These are phyloP conservation scores for Aproaerema taeniolella DNA, from an alignment of 2,888 invertebrate genomes.

Conservation along the genomic window DNA sequence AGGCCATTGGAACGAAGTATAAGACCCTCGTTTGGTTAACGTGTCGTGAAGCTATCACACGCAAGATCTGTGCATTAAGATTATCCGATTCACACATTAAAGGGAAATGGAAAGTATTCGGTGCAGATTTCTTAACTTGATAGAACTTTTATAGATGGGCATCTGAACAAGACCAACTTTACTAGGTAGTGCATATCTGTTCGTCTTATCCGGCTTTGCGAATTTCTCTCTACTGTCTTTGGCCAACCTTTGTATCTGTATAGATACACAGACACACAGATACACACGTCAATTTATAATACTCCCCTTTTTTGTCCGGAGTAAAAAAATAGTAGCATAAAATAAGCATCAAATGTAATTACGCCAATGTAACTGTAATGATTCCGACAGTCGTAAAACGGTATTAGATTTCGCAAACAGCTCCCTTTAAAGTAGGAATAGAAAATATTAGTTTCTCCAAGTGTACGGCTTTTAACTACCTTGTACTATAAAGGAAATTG, in stretches of 20 bases:
- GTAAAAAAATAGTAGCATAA: neutral
- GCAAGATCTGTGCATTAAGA: constrained; percentile 3
- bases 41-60: constrained; percentile 1
- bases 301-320: no score
- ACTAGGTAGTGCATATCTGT: no score
- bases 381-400: neutral
- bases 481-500: no score
- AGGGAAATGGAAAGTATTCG: no score
- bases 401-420: neutral
- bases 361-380: neutral
- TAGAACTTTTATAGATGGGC: no score
- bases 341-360: constrained; percentile 3
- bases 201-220: no score
- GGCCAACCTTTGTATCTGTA: no score
- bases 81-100: neutral
- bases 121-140: no score
- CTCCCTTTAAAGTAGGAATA: neutral
- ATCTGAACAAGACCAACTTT: no score
- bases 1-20: constrained; percentile 20
- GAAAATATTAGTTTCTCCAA: neutral
- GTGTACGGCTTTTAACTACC: neutral
- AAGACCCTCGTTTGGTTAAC: constrained; percentile 3
- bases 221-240: no score
- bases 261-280: no score
- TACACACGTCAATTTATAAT: no score